Evolutionary conservation across 2,888 invertebrate species (phyloP), one percentile per base, ranked within the genome.

Genomic region (Netelia melanura): DNA sequence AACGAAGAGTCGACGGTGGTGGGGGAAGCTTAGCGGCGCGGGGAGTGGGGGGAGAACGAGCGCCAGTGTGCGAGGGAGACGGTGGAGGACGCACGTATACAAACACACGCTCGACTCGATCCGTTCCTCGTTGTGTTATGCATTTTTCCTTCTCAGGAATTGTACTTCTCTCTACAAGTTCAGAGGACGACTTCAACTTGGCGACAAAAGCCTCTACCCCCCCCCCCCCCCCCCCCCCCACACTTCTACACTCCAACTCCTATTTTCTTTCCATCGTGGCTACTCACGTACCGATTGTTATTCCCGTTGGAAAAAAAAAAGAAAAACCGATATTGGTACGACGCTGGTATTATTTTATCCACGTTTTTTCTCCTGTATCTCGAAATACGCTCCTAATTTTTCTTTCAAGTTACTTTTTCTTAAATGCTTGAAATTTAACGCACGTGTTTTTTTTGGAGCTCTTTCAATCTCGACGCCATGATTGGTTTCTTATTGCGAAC

Each of bases 1-100:
- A 80, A 78, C 68, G 83, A 80, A 79, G 75, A 38, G 30, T 44
- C 65, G 72, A 71, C 64, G 54, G 78, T 75, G 75, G 30, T 43
- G 90, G 89, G 91, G 89, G 17, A 17, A 17, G 17, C 72, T 85
- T 78, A 0, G 17, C 72, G 75, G 71, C 65, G 79, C 65, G 79
- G 64, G 56, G 48, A 65, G 77, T 38, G 54, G 77, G 52, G 67
- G 68, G 64, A 79, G 79, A 5, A 65, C 79, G 77, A 77, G 84
- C 70, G 17, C 68, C 52, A 70, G 86, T 76, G 76, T 75, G 75
- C 70, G 79, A 70, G 79, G 61, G 61, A 56, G 68, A 81, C 30
- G 54, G 52, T 17, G 71, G 68, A 67, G 81, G 81, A 79, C 74
- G 64, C 78, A 79, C 71, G 81, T 76, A 61, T 52, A 68, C 71